Evolutionary conservation across 2,113 vertebrate genomes (phyloP).

Genomic region (Malurus cyaneus): DNA sequence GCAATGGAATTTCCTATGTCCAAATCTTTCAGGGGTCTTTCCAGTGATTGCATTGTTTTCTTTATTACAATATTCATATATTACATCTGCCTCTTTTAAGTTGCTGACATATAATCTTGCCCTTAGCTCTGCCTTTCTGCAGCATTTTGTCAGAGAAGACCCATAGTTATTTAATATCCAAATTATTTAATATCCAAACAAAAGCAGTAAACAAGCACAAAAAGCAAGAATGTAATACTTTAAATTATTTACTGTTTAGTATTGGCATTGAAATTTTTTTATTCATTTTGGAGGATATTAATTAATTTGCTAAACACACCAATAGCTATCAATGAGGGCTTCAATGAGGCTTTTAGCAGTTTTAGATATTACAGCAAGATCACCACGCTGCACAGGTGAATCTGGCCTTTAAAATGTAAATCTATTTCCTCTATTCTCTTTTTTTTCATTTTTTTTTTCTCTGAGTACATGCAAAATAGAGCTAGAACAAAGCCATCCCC

Average conservation of each 20-base stretch:
- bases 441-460: not conserved
- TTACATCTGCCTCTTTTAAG: not conserved
- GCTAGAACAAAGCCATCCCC: not conserved
- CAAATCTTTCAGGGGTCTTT: not conserved
- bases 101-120: not conserved
- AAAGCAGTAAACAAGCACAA: not conserved
- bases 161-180: not conserved
- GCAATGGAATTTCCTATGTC: not conserved
- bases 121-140: not conserved
- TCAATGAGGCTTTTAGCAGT: not conserved
- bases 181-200: not conserved
- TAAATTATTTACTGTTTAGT: not conserved
- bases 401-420: not conserved
- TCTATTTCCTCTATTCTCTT: not conserved
- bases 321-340: not conserved
- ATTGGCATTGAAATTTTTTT: not conserved
- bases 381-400: not conserved
- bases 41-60: not conserved
- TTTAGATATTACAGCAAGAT: not conserved
- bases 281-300: not conserved
- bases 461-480: not conserved
- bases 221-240: not conserved
- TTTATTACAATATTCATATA: not conserved
- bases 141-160: not conserved
- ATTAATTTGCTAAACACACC: not conserved